Base-by-base conservation (phyloP, 1,140 invertebrate species). In the Bombus waltoni region DNA sequence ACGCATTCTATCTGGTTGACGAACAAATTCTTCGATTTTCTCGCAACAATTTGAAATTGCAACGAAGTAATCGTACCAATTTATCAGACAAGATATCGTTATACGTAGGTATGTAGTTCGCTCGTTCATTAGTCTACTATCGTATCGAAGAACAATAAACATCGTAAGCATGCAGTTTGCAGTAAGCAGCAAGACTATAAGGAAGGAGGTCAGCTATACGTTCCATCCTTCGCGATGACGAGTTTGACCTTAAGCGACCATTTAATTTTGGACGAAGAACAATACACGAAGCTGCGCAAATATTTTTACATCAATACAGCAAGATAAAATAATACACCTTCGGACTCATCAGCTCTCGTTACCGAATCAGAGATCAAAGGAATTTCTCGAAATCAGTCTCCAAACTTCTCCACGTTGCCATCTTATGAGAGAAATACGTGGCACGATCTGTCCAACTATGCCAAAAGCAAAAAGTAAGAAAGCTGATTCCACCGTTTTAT, bases 191-290 rank as follows among this genome's bases (percentile, higher is more conserved):
- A 40, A 40, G 10, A 40, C 8, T 70, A 28, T 28, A 70, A 4
- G 40, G 10, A 71, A 71, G 9, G 10, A 70, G 10, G 32, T 68
- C 35, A 22, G 15, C 35, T 35, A 22, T 25, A 68, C 28, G 3
- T 62, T n/a, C 35, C 66, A 35, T 66, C 65, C 6, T 22, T 35
- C n/a, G 15, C 65, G 65, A 66, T 66, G 65, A 32, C n/a, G 65
- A 32, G 18, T 66, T 32, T 35, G 32, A 66, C 32, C 35, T 68
- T 35, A 71, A 71, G 25, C 15, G 32, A 71, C 35, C 68, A 40
- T 71, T 71, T 40, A 71, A 71, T 71, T 71, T 71, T 71, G 38
- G 68, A 71, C 35, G 25, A 71, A 38, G 66, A 38, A 68, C 10
- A 68, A 68, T 38, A 68, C 35, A 68, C 66, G 65, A 32, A 32